Base-by-base conservation (phyloP, 2,888 invertebrate genomes). In the Meiosimyza decipiens region DNA sequence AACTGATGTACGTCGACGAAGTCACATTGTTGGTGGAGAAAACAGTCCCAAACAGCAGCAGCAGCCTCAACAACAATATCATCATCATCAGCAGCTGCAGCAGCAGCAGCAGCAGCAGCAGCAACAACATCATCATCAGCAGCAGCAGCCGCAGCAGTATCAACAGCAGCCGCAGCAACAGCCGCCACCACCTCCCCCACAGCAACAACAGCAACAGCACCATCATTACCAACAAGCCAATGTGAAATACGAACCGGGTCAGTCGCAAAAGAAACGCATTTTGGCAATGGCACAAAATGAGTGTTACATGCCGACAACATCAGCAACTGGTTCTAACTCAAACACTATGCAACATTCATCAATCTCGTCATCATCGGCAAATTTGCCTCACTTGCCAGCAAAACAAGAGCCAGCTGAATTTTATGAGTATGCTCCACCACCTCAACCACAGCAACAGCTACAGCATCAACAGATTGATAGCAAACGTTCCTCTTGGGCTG, bases 251-350 rank as follows among this genome's bases (percentile, higher is more conserved):
- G 87, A 87, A 75, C 86, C 87, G 2, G 92, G 92, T 12, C 93
- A 94, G 85, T 94, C 94, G 69, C 95, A 96, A 88, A 96, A 96
- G 90, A 96, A 96, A 86, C 91, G 96, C 47, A 89, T 96, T 70
- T 87, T 96, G 76, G 95, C 95, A 70, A 95, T 96, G 88, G 95
- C 95, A 71, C 95, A 95, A 83, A 92, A 91, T 18, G 93, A 93
- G 80, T 92, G 92, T 81, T 90, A 90, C 86, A 87, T 91, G 82
- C 91, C 91, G 79, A 90, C 92, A 81, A 71, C 75, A 49, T 72
- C 76, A 11, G 75, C 66, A 52, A 74, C n/a, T 75, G 76, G 70
- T 75, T 71, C 67, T 47, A 74, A 71, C 75, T 75, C 74, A n/a
- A 62, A 71, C 33, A 71, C 60, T 33, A 52, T 64, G 47, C 71